Conservation (phyloP, 92 coral and sea anemone species). For the Parazoanthus swiftii region DNA sequence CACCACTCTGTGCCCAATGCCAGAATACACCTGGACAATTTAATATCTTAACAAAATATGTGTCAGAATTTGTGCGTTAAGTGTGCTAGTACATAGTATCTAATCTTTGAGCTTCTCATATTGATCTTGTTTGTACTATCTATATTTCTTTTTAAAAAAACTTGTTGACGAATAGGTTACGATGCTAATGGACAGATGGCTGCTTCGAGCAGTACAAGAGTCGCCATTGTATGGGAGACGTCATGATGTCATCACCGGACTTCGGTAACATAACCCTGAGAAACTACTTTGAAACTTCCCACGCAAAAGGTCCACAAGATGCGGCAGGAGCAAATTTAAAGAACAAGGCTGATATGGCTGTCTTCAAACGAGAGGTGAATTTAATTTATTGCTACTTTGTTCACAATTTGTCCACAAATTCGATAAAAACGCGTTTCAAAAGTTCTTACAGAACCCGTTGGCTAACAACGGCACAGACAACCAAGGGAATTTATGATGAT, state of each 20-base stretch:
- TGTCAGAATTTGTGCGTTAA: neutral
- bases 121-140: neutral
- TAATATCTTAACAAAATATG: constrained; percentile 47
- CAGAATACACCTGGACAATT: constrained; percentile 29
- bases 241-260: constrained; percentile 40
- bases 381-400: too few species aligned
- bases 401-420: constrained; percentile 3
- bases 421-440: too few species aligned
- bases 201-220: constrained; percentile 62
- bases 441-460: too few species aligned
- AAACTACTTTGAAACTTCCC: constrained; percentile 55
- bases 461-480: too few species aligned
- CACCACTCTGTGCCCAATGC: constrained; percentile 57
- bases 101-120: neutral
- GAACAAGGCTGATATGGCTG: neutral
- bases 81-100: too few species aligned
- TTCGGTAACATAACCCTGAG: constrained; percentile 57
- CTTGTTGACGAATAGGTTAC: constrained; percentile 10
- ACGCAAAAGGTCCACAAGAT: constrained; percentile 54
- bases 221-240: constrained; percentile 64
- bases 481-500: too few species aligned
- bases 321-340: neutral
- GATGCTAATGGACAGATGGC: constrained; percentile 56
- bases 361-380: neutral
- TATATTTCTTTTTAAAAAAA: neutral